phyloP scores from a whole-genome alignment of 2,113 vertebrate species.

The Anser brachyrhynchus region DNA sequence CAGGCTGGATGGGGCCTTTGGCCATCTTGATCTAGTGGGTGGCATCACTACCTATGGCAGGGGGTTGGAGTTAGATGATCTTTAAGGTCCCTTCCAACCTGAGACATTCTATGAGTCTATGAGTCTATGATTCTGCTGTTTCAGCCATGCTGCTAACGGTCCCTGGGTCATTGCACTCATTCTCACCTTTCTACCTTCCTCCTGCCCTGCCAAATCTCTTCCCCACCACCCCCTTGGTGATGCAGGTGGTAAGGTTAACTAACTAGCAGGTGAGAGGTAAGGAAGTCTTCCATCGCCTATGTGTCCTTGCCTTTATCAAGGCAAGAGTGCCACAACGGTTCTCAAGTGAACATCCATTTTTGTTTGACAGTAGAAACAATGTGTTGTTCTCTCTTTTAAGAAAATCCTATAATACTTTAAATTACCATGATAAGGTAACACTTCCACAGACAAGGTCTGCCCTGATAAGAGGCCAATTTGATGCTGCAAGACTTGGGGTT shows the following conservation, averaged over 20 bases:
- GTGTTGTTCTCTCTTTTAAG: not conserved
- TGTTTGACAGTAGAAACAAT: not conserved
- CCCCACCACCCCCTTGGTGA: rapidly evolving
- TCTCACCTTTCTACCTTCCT: not conserved
- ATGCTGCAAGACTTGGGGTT: not conserved
- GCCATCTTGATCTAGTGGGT: too few species aligned
- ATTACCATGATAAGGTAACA: rapidly evolving
- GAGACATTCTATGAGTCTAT: too few species aligned
- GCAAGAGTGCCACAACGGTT: rapidly evolving
- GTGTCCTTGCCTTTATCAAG: not conserved
- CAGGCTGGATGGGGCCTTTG: too few species aligned
- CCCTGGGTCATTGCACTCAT: not conserved
- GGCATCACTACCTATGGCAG: too few species aligned
- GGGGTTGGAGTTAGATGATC: too few species aligned
- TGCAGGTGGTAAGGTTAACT: rapidly evolving
- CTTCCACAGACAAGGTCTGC: not conserved
- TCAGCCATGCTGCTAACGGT: not conserved
- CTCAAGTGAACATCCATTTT: not conserved
- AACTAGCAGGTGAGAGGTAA: not conserved
- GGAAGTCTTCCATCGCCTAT: not conserved
- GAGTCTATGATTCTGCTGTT: not conserved
- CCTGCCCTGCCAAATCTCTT: not conserved
- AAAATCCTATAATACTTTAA: not conserved
- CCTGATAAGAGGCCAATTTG: not conserved
- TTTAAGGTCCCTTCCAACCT: too few species aligned